A percentile compares a stretch with the other conserved stretches of the same genome.
Conservation (phyloP, 2,888 invertebrate genomes). For the Unio delphinus region DNA sequence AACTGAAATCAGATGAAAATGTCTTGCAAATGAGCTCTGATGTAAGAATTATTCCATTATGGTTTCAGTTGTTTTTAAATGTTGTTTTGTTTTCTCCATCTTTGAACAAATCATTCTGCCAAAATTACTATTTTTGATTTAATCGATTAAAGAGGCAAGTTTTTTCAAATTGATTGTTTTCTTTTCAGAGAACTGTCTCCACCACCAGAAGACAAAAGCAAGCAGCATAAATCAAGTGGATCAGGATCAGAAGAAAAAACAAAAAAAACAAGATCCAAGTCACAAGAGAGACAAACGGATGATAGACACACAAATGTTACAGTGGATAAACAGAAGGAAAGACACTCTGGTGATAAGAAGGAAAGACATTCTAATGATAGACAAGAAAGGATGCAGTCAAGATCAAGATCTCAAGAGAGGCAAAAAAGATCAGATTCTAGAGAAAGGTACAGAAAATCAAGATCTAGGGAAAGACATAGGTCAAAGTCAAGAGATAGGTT, state of each 20-base stretch:
- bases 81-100: no score
- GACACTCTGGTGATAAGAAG: conserved; percentile 2
- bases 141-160: no score
- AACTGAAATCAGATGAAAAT: no score
- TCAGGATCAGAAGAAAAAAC: conserved; percentile 25
- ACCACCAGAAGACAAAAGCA: conserved; percentile 5
- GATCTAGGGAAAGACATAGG: conserved; percentile 6
- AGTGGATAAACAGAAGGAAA: no score
- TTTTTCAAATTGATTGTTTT: no score
- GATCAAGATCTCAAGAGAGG: conserved; percentile 43
- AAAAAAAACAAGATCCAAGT: conserved; percentile 5
- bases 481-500: conserved; percentile 10
- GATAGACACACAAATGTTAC: background rate
- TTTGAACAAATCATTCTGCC: no score
- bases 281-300: background rate
- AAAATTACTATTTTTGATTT: no score
- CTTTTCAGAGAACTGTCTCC: conserved; percentile 5
- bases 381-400: conserved; percentile 2
- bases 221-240: background rate
- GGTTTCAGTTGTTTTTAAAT: no score
- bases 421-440: conserved; percentile 6
- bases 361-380: conserved; percentile 2
- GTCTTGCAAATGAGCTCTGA: no score
- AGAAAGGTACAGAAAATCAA: conserved; percentile 2
- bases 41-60: no score